Percentiles rank a stretch among this genome's conserved stretches.
Conservation (phyloP, 53 echinoderm and acorn worm species). For the Echinarachnius parma region DNA sequence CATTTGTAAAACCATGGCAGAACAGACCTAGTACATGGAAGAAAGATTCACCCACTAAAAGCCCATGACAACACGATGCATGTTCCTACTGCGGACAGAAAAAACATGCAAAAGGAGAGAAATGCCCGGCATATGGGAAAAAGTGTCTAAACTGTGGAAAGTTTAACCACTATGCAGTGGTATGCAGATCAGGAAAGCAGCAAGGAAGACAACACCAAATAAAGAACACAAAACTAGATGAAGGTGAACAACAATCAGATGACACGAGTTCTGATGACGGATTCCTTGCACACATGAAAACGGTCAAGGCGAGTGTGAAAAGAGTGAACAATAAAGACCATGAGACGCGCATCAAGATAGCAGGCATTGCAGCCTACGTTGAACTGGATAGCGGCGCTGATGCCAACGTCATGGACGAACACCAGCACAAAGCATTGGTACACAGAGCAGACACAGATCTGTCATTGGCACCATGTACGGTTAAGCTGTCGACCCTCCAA, state of each 20-base stretch:
- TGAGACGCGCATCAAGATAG: conserved; percentile 29
- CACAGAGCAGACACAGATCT: conserved; percentile 29
- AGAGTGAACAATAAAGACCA: neutral
- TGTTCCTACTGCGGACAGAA: too few species aligned
- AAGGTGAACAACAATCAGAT: too few species aligned
- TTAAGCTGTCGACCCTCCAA: conserved; percentile 39
- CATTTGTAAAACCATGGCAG: neutral
- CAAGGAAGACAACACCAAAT: too few species aligned
- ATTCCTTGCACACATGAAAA: conserved; percentile 23
- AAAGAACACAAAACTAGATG: too few species aligned
- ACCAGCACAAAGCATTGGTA: conserved; percentile 43
- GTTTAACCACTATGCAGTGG: too few species aligned
- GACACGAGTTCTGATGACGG: conserved; percentile 23
- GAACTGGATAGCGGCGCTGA: conserved; percentile 55
- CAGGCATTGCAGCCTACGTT: conserved; percentile 19
- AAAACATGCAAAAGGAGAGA: too few species aligned
- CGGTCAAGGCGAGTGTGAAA: neutral
- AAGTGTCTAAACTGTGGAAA: too few species aligned
- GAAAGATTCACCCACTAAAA: neutral
- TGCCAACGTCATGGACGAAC: conserved; percentile 55
- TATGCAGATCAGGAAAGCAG: too few species aligned
- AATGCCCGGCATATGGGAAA: too few species aligned
- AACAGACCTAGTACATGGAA: neutral
- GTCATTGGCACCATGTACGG: conserved; percentile 3
- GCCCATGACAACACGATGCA: neutral